Evolutionary conservation across 2,113 vertebrate species (phyloP).

Genomic region (Pachycephala philippinensis): DNA sequence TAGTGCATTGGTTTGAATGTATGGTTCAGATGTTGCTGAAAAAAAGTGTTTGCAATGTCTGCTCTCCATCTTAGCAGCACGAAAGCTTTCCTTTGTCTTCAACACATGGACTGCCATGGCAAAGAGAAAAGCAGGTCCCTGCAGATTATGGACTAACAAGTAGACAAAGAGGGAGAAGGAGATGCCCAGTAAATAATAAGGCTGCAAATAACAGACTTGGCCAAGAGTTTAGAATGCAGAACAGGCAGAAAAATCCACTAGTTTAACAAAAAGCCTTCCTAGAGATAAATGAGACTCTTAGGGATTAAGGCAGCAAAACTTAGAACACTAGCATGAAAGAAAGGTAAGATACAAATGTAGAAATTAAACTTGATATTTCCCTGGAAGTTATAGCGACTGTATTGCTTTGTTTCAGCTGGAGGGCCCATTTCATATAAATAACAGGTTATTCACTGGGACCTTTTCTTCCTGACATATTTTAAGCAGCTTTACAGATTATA

Average conservation of each 20-base stretch:
- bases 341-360: neutral
- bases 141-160: neutral
- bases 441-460: neutral
- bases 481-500: neutral
- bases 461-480: neutral
- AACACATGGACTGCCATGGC: neutral
- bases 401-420: neutral
- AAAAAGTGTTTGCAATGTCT: neutral
- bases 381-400: neutral
- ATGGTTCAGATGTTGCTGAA: neutral
- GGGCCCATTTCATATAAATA: neutral
- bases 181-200: neutral
- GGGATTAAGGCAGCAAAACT: neutral
- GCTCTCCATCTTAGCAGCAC: neutral
- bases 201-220: neutral
- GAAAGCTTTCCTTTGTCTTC: neutral
- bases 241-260: neutral
- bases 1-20: neutral
- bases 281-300: neutral
- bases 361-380: neutral
- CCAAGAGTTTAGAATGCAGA: neutral
- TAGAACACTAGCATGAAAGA: neutral
- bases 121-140: neutral
- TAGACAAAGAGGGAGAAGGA: neutral
- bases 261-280: neutral